These are phyloP conservation scores for Caenorhabditis zanzibari DNA, from an alignment of 2,888 invertebrate species.

Conservation along the genomic window DNA sequence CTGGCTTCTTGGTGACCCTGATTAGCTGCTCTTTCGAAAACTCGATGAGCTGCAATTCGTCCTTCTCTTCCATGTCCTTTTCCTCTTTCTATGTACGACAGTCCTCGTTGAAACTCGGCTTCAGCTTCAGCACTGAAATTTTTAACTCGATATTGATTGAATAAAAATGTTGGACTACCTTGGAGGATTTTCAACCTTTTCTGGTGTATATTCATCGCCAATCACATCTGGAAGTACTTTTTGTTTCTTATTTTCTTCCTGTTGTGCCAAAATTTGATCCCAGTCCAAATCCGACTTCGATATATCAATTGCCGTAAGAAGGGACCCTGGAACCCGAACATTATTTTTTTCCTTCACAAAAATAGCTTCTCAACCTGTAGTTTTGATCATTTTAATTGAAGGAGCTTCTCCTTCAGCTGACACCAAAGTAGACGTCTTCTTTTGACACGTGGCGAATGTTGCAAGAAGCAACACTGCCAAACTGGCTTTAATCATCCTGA, in stretches of 20 bases:
- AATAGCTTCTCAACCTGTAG: slow-evolving; percentile 14
- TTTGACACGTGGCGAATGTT: slow-evolving; percentile 42
- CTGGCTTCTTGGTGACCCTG: slow-evolving; percentile 90
- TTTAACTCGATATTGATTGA: background rate
- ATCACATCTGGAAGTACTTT: slow-evolving; percentile 4
- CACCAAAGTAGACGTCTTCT: slow-evolving; percentile 39
- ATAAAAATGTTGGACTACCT: slow-evolving; percentile 12
- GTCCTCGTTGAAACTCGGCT: slow-evolving; percentile 56
- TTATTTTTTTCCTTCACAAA: background rate
- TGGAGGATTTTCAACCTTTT: slow-evolving; percentile 26
- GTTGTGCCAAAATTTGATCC: slow-evolving; percentile 46
- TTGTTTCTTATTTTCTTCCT: slow-evolving; percentile 30
- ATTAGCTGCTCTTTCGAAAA: slow-evolving; percentile 90
- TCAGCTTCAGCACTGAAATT: slow-evolving; percentile 36
- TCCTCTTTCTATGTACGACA: slow-evolving; percentile 65
- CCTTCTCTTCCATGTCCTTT: slow-evolving; percentile 71
- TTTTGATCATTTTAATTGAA: slow-evolving; percentile 41
- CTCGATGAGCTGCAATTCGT: slow-evolving; percentile 87
- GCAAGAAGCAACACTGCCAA: slow-evolving; percentile 37
- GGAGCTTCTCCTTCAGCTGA: slow-evolving; percentile 52
- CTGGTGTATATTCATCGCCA: slow-evolving; percentile 41
- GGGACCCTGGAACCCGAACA: slow-evolving; percentile 14
- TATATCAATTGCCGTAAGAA: slow-evolving; percentile 40
- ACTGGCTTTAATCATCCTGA: slow-evolving; percentile 56
- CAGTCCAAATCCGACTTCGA: slow-evolving; percentile 52